phyloP scores from a whole-genome alignment of 2,113 vertebrate genomes.

The Poeciliopsis turrubarensis region DNA sequence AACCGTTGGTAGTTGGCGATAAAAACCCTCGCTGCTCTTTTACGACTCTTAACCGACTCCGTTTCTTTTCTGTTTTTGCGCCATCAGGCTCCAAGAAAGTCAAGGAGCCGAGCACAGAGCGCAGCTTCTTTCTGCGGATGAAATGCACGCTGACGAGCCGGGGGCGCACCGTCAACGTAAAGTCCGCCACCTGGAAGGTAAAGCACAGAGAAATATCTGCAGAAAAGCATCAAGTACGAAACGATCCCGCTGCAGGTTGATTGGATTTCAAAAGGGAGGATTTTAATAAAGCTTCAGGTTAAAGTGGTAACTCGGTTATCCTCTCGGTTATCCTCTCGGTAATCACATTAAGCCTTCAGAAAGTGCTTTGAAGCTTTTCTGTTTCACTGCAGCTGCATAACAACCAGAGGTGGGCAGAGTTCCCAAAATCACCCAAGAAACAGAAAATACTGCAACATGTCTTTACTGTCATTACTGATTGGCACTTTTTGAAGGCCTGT shows the following conservation, averaged over 20 bases:
- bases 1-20: not conserved
- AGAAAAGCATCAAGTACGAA: not conserved
- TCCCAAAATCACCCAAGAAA: too few relatives aligned
- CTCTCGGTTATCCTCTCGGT: not conserved
- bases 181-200: constrained; percentile 98
- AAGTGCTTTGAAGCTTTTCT: not conserved
- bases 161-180: constrained; percentile 97
- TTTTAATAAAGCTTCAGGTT: constrained; percentile 10
- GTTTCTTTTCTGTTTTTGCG: constrained; percentile 21
- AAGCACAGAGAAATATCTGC: not conserved
- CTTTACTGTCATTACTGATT: too few relatives aligned
- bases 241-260: not conserved
- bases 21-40: not conserved
- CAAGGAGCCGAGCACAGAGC: constrained; percentile 90
- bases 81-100: constrained; percentile 89
- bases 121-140: constrained; percentile 96
- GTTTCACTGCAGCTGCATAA: not conserved
- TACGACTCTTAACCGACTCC: not conserved
- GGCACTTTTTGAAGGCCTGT: too few relatives aligned
- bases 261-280: not conserved
- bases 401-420: too few relatives aligned
- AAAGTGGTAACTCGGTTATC: not conserved
- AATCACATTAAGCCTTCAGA: not conserved
- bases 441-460: too few relatives aligned
- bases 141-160: constrained; percentile 97